Evolutionary conservation across 2,888 invertebrate species (phyloP).

Genomic region (Diaprepes abbreviatus): DNA sequence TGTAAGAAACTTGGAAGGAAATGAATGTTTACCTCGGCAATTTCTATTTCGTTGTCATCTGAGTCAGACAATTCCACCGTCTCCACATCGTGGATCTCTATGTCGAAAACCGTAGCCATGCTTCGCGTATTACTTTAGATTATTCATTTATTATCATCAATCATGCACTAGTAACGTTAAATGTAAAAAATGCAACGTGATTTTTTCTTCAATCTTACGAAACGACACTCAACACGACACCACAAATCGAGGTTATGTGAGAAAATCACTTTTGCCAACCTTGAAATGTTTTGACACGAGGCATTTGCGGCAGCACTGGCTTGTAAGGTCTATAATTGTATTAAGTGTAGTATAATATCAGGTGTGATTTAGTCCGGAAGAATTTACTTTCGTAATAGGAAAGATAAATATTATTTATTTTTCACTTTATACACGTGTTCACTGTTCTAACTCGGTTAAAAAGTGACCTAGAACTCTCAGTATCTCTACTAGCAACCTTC

Average conservation of each 20-base stretch:
- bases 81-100: slow-evolving; percentile 82
- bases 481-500: too few relatives aligned
- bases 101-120: slow-evolving; percentile 93
- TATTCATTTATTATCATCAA: slow-evolving; percentile 28
- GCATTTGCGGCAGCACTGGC: not conserved
- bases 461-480: too few relatives aligned
- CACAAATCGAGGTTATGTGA: slow-evolving; percentile 57
- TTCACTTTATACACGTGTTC: too few relatives aligned
- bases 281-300: slow-evolving; percentile 23
- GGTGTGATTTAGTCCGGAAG: too few relatives aligned
- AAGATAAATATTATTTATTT: too few relatives aligned
- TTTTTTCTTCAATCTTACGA: slow-evolving; percentile 48
- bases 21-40: slow-evolving; percentile 81
- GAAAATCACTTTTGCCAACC: slow-evolving; percentile 51
- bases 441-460: too few relatives aligned
- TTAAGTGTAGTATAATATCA: too few relatives aligned
- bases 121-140: slow-evolving; percentile 49
- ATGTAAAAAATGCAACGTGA: slow-evolving; percentile 43
- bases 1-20: slow-evolving; percentile 3
- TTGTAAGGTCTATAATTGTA: too few relatives aligned
- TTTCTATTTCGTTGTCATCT: slow-evolving; percentile 88
- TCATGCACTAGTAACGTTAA: slow-evolving; percentile 14
- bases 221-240: slow-evolving; percentile 54
- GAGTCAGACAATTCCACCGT: slow-evolving; percentile 78
- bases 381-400: too few relatives aligned